phyloP scores from a whole-genome alignment of 2,888 invertebrate genomes.

The Eupeodes luniger region DNA sequence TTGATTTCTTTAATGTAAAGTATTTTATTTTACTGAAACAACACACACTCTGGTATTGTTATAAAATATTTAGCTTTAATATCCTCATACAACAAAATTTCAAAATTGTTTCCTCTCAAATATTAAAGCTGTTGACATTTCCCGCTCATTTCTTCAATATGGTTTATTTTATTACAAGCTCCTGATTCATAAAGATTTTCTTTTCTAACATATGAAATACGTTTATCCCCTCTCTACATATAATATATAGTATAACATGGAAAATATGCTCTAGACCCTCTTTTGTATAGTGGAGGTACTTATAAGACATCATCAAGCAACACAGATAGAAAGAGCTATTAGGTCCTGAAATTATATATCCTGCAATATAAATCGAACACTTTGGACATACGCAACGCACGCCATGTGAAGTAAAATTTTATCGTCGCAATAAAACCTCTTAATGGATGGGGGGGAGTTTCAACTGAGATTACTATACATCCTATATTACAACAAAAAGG shows the following conservation, averaged over 20 bases:
- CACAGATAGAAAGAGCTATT: background rate
- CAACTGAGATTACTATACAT: slow-evolving; percentile 19
- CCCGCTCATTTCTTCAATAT: too few relatives aligned
- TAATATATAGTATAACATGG: too few relatives aligned
- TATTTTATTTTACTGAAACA: too few relatives aligned
- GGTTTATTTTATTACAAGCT: too few relatives aligned
- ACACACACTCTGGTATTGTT: too few relatives aligned
- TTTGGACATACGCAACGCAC: slow-evolving; percentile 25
- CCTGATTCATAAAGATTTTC: too few relatives aligned
- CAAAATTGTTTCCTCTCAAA: too few relatives aligned
- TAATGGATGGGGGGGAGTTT: slow-evolving; percentile 9
- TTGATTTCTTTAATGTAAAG: too few relatives aligned
- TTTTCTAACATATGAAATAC: background rate
- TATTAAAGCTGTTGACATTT: too few relatives aligned
- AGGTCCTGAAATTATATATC: slow-evolving; percentile 19
- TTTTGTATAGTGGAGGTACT: background rate
- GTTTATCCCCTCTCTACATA: background rate
- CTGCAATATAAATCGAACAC: slow-evolving; percentile 21
- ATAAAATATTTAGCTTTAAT: too few relatives aligned
- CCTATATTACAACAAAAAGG: slow-evolving; percentile 3
- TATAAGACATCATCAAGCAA: slow-evolving; percentile 4
- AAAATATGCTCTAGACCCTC: background rate
- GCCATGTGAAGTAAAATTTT: slow-evolving; percentile 39
- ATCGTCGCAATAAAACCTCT: slow-evolving; percentile 55
- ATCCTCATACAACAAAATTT: too few relatives aligned